phyloP scores from a whole-genome alignment of 2,888 invertebrate species.

The Colletes collaris region DNA sequence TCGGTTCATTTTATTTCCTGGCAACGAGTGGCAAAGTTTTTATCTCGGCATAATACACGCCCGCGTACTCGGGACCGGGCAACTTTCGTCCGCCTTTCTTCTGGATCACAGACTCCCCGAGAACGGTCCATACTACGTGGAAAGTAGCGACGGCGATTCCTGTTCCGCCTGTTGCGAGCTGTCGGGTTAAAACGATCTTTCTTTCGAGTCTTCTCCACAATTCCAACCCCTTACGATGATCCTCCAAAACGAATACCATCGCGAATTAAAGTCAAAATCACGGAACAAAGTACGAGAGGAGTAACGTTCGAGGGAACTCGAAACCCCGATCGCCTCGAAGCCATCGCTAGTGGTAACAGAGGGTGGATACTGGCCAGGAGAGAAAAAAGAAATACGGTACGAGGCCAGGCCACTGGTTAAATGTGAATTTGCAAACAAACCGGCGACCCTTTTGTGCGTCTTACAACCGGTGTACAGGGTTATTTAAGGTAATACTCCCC shows the following conservation, averaged over 20 bases:
- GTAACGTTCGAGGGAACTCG: not conserved
- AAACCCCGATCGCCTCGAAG: not conserved
- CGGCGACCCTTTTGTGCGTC: conserved; percentile 24
- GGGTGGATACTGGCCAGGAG: not conserved
- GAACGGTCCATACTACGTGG: not conserved
- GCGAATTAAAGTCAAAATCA: no score
- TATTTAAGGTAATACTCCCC: conserved; percentile 52
- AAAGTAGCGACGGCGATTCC: conserved; percentile 17
- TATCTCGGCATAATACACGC: conserved; percentile 42
- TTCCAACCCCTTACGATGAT: no score
- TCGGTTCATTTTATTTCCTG: conserved; percentile 48
- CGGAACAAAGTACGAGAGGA: no score
- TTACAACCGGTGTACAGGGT: conserved; percentile 25
- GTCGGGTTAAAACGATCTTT: not conserved
- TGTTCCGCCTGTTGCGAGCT: conserved; percentile 23
- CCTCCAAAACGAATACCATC: no score
- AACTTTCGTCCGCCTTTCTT: conserved; percentile 22
- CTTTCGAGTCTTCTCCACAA: not conserved
- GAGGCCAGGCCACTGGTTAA: conserved; percentile 7
- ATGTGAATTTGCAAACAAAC: conserved; percentile 24
- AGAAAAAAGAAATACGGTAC: not conserved
- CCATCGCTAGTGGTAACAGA: not conserved
- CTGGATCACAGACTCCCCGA: not conserved
- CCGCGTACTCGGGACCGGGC: conserved; percentile 12
- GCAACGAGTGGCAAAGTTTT: conserved; percentile 44